Conservation (phyloP, 2,797 vertebrate genomes). For the Peromyscus aztecus region DNA sequence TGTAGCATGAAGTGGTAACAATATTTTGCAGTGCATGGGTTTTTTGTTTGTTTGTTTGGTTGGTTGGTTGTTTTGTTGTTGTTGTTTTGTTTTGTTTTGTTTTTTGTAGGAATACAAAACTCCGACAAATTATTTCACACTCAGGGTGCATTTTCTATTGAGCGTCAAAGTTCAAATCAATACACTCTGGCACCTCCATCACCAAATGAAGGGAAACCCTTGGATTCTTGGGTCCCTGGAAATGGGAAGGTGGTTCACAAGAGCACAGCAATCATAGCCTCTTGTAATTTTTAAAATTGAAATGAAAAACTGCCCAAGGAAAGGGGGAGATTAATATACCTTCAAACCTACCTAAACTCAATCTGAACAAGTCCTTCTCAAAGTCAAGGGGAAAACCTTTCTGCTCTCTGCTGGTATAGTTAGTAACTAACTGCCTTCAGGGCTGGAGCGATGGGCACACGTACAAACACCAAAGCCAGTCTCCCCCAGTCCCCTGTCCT, state of each 20-base stretch:
- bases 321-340: background rate
- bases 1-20: background rate
- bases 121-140: constrained; percentile 50
- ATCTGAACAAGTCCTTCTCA: constrained; percentile 14
- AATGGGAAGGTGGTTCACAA: background rate
- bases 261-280: background rate
- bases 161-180: background rate
- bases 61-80: no score
- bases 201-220: background rate
- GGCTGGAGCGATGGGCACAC: background rate
- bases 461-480: background rate
- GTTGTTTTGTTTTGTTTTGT: no score
- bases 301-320: constrained; percentile 19
- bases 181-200: background rate
- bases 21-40: background rate
- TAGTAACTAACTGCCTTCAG: background rate
- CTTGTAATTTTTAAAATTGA: background rate
- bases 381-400: background rate
- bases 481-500: background rate
- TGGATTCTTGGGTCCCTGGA: background rate
- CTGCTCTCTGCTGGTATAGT: background rate
- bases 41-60: no score
- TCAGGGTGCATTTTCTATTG: background rate
- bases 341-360: background rate
- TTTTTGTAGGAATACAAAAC: constrained; percentile 48